These are phyloP conservation scores for Escarpia spicata DNA, from an alignment of 2,888 invertebrate species.

Conservation along the genomic window DNA sequence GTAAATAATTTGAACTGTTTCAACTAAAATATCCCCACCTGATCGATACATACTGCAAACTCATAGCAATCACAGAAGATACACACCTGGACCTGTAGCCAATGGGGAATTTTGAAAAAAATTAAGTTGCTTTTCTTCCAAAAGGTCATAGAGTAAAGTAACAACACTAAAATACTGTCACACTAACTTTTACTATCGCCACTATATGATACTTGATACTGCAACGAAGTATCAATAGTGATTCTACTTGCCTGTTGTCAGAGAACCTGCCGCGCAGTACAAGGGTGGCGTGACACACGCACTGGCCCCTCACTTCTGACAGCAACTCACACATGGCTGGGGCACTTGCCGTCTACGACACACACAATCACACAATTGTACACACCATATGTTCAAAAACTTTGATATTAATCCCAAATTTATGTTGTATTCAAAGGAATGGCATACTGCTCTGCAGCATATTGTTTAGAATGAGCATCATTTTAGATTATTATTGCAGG, in stretches of 20 bases:
- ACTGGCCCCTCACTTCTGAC: slow-evolving; percentile 70
- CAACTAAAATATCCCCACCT: too few species aligned
- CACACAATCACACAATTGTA: slow-evolving; percentile 31
- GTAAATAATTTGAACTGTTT: too few species aligned
- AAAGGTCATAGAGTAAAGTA: not conserved
- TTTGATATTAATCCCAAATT: not conserved
- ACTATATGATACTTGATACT: not conserved
- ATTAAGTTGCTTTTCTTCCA: too few species aligned
- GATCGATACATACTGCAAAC: too few species aligned
- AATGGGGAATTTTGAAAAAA: too few species aligned
- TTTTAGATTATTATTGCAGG: too few species aligned
- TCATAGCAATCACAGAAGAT: too few species aligned
- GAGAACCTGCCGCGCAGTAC: slow-evolving; percentile 69
- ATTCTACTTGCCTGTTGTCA: slow-evolving; percentile 50
- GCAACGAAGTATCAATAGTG: not conserved
- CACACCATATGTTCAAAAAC: not conserved
- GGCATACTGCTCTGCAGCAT: too few species aligned
- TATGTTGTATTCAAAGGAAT: not conserved
- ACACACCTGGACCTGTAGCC: too few species aligned
- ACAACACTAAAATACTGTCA: too few species aligned
- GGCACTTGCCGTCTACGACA: slow-evolving; percentile 76
- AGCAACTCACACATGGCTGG: slow-evolving; percentile 79
- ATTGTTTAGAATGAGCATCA: too few species aligned
- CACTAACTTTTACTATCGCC: not conserved
- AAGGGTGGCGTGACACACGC: slow-evolving; percentile 72